A percentile compares a stretch with the other conserved stretches of the same genome.
Evolutionary conservation across 2,888 invertebrate species (phyloP).

Genomic region (Toxonevra muliebris): DNA sequence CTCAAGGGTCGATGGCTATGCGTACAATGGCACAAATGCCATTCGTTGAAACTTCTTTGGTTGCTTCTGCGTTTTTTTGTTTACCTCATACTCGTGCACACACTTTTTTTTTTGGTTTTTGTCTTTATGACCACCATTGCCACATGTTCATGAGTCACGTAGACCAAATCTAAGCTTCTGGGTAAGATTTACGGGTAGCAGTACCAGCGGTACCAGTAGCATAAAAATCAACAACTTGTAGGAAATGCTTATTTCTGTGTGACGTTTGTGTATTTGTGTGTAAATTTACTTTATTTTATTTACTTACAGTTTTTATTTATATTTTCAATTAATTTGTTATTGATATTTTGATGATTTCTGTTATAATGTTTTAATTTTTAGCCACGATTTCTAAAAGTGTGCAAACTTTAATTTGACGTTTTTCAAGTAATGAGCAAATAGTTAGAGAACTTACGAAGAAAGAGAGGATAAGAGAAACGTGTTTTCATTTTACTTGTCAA

Average conservation of each 20-base stretch:
- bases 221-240: conserved; percentile 15
- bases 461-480: too few species aligned
- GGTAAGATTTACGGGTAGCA: too few species aligned
- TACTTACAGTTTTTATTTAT: neutral
- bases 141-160: conserved; percentile 56
- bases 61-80: conserved; percentile 44
- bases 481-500: too few species aligned
- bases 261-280: too few species aligned
- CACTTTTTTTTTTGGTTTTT: conserved; percentile 37
- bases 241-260: neutral
- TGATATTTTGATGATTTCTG: neutral
- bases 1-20: conserved; percentile 6
- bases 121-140: conserved; percentile 49
- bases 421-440: too few species aligned
- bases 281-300: too few species aligned
- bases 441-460: too few species aligned
- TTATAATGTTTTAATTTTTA: neutral
- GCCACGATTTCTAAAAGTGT: neutral
- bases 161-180: conserved; percentile 29
- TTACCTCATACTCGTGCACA: neutral
- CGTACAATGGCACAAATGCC: conserved; percentile 21
- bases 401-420: neutral
- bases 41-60: conserved; percentile 47
- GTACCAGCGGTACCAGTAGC: conserved; percentile 4
- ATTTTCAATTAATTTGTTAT: neutral